Base-by-base conservation (phyloP, 2,797 vertebrate species). In the Myotis pilosus region DNA sequence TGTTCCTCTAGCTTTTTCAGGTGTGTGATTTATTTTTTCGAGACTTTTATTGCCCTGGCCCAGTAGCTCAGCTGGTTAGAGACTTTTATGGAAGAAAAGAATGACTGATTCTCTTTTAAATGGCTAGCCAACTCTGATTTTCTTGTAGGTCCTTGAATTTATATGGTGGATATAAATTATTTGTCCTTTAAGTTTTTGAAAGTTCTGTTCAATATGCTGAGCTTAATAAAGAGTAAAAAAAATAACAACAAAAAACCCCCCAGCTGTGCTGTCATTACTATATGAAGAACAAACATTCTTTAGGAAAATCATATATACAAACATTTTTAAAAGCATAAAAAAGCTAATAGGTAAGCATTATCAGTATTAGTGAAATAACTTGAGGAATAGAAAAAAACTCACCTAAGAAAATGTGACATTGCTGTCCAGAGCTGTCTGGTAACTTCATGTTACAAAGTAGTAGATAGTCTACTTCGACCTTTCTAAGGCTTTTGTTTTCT, bases 301-400 rank as follows among this genome's bases (percentile, higher is more conserved):
- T 82, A 92, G 13, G 60, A 44, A 96, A 49, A n/a, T 66, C 19
- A 68, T 57, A 33, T 78, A 28, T 51, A 44, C 3, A 69, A 41
- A 28, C 8, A 28, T 71, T 36, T 86, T 88, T 88, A 66, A 79
- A 79, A 93, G 20, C 19, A n/a, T 86, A 25, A 28, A 82, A 94
- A 33, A 20, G 33, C 20, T 64, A 68, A 23, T 87, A 72, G 44
- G 30, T 85, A 80, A 69, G 6, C 25, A 6, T 55, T 82, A 33
- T 53, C 30, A 33, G 2, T 89, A 66, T 49, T 87, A 86, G 74
- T 96, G 23, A 82, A 95, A 49, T 96, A 71, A 81, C 15, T 75
- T 80, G 3, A 87, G 38, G n/a, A 55, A 36, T 28, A 80, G 64
- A 76, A 75, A 78, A 78, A 94, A 30, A 51, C 41, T 93, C 17